Base-by-base conservation (phyloP, 2,113 vertebrate genomes). In the Megaceryle torquata region DNA sequence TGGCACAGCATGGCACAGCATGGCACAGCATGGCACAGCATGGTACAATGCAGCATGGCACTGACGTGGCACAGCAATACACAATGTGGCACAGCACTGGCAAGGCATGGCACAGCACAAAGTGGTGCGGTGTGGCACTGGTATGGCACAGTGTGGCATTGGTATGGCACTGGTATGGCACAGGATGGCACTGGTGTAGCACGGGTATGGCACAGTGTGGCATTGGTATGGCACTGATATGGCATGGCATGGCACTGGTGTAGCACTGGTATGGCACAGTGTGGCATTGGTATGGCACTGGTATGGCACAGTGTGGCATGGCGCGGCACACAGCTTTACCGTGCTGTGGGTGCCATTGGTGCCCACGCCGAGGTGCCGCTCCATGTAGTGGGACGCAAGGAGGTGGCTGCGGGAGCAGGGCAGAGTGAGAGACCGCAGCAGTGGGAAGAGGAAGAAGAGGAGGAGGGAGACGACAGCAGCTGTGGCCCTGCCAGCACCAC, bases 311-410 rank as follows among this genome's bases (percentile, higher is more conserved):
- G 21, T 19, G 4, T 7, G 28, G 46, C 15, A 24, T 1, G 3
- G 20, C 6, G 9, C 0, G 33, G 33, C 15, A 4, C 9, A 3
- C 35, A 37, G 85, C 98, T 99, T 99, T 98, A 99, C 99, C 82
- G 94, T 94, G 89, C 97, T 98, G 93, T 98, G 98, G 68, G 97
- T 97, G 33, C 98, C 83, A 50, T 97, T 98, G 85, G 97, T 98
- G 26, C 98, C 98, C 16, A 83, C 71, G 84, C 97, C 97, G 92
- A 99, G 97, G 95, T 99, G 98, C 15, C 98, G 98, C 67, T 99
- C 99, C 94, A 98, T 97, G 14, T 99, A 99, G 37, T 98, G 97
- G 1, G 98, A 99, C 46, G 99, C 98, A n/a, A 99, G 98, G 74
- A 99, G 98, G 95, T 99, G 98, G 93, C 99, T 99, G 97, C 81